Conservation (phyloP, 2,113 vertebrate genomes). For the Sitta europaea region DNA sequence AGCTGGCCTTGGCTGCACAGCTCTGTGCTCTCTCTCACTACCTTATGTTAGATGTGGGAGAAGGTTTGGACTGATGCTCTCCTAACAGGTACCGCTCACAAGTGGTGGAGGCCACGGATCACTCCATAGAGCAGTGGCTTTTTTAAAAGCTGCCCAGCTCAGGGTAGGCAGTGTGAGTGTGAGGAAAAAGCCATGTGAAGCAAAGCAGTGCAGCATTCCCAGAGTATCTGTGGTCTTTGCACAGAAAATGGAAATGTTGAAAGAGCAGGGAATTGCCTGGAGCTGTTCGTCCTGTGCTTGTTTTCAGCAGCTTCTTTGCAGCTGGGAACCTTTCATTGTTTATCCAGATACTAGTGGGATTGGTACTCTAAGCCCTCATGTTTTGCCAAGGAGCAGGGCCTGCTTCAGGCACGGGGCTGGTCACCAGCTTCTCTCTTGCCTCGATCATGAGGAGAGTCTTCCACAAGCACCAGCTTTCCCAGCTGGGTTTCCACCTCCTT, state of each 20-base stretch:
- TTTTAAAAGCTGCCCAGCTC: background rate
- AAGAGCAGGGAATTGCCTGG: background rate
- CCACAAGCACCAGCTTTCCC: background rate
- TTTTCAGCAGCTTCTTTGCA: background rate
- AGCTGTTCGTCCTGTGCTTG: background rate
- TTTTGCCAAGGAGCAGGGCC: background rate
- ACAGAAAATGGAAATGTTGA: background rate
- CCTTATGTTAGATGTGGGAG: background rate
- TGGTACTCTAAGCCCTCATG: background rate
- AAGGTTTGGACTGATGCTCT: background rate
- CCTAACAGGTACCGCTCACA: background rate
- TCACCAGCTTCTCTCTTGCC: background rate
- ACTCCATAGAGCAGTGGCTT: background rate
- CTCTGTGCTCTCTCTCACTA: background rate
- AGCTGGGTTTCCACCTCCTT: background rate
- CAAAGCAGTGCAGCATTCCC: background rate
- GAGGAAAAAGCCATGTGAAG: background rate
- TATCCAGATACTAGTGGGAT: background rate
- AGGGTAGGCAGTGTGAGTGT: background rate
- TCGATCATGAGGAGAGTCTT: background rate
- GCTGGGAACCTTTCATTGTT: background rate
- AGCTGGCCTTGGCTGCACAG: background rate
- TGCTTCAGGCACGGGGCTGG: background rate
- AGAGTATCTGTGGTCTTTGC: background rate
- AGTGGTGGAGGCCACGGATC: background rate